phyloP scores from a whole-genome alignment of 2,888 invertebrate genomes.

The Tuta absoluta region DNA sequence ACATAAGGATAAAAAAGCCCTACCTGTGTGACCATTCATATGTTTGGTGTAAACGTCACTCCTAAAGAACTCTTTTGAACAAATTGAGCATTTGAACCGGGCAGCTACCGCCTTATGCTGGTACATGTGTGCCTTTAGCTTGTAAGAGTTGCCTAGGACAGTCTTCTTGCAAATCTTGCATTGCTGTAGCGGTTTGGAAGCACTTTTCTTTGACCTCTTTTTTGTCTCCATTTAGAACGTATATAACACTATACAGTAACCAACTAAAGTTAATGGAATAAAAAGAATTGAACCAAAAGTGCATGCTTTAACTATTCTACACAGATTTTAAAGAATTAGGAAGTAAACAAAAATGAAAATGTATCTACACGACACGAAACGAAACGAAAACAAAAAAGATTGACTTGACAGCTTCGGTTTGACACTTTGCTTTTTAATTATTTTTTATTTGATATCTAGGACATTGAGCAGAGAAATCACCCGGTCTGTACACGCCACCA shows the following conservation, averaged over 20 bases:
- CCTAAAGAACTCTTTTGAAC: slow-evolving; percentile 56
- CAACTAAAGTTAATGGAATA: neutral
- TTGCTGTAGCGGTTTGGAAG: slow-evolving; percentile 26
- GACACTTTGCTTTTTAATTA: slow-evolving; percentile 30
- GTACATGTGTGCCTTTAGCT: slow-evolving; percentile 52
- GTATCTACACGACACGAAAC: slow-evolving; percentile 29
- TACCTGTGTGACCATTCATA: slow-evolving; percentile 43
- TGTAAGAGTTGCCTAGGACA: slow-evolving; percentile 46
- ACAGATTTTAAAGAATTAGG: neutral
- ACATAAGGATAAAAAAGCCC: slow-evolving; percentile 5
- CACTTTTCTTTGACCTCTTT: slow-evolving; percentile 36
- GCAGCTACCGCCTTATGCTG: slow-evolving; percentile 51
- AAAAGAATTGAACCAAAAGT: neutral
- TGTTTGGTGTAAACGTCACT: slow-evolving; percentile 53
- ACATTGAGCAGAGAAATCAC: neutral
- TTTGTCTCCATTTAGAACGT: slow-evolving; percentile 8
- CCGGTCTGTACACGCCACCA: neutral
- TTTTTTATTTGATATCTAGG: neutral
- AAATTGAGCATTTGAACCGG: slow-evolving; percentile 51
- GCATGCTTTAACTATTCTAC: neutral
- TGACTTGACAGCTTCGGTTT: neutral
- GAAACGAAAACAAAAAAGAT: slow-evolving; percentile 24
- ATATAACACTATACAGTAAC: neutral
- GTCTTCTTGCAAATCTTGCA: slow-evolving; percentile 53
- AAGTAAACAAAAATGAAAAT: slow-evolving; percentile 4